Percentiles rank a stretch among this genome's conserved stretches.
Evolutionary conservation across 2,113 vertebrate genomes (phyloP).

Genomic region (Oncorhynchus masou): DNA sequence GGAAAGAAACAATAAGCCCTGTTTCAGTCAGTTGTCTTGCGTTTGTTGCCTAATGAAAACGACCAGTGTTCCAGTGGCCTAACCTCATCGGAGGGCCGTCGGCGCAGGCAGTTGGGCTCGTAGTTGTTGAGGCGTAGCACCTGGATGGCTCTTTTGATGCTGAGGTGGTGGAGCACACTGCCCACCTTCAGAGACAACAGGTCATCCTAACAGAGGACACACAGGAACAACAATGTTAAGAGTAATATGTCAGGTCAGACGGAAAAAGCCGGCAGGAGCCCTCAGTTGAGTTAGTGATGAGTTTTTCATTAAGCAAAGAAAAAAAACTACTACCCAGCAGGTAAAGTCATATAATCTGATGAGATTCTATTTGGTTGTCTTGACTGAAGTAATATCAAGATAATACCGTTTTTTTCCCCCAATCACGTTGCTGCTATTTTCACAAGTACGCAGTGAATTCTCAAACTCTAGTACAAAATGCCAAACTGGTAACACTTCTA

Average conservation of each 20-base stretch:
- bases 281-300: neutral
- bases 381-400: no score
- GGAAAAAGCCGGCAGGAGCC: neutral
- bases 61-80: neutral
- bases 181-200: conserved; percentile 92
- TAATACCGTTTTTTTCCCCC: no score
- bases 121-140: conserved; percentile 94
- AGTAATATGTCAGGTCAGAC: neutral
- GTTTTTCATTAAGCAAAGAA: neutral
- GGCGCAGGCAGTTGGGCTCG: conserved; percentile 91
- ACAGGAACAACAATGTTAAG: neutral
- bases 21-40: no score
- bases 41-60: neutral
- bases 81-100: conserved; percentile 95
- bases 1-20: no score
- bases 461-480: no score
- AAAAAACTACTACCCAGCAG: no score
- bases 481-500: no score
- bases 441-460: no score
- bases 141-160: conserved; percentile 96
- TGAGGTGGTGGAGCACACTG: conserved; percentile 95
- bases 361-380: no score
- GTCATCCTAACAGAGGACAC: conserved; percentile 81
- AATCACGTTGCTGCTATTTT: no score
- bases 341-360: no score